Percentiles rank a stretch among this genome's conserved stretches.
Conservation (phyloP, 2,113 vertebrate genomes). For the Alouatta palliata region DNA sequence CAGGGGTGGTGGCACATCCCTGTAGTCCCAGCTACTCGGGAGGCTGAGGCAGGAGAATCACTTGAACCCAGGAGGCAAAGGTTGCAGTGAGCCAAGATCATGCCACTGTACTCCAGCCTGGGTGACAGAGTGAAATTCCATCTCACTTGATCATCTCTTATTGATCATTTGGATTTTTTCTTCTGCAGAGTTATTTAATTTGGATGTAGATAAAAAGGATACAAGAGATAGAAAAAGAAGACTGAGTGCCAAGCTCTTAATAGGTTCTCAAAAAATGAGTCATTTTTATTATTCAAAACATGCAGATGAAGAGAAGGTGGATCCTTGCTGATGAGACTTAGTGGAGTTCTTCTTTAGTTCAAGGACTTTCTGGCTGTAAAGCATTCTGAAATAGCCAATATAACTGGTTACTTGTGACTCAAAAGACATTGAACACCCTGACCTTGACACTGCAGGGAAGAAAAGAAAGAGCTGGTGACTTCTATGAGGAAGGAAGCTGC, state of each 20-base stretch:
- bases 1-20: rapidly evolving
- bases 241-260: neutral
- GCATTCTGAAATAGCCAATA: neutral
- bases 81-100: neutral
- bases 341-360: neutral
- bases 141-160: neutral
- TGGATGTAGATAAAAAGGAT: neutral
- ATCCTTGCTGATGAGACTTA: neutral
- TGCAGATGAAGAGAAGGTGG: neutral
- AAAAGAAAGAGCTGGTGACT: neutral
- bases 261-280: neutral
- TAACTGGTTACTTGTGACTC: neutral
- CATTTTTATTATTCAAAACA: neutral
- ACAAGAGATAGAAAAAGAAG: neutral
- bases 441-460: neutral
- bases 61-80: neutral
- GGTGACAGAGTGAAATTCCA: neutral
- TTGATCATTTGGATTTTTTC: neutral
- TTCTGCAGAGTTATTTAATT: neutral
- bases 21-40: neutral
- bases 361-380: neutral
- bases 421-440: neutral
- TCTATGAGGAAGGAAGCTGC: neutral
- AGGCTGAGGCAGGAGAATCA: neutral
- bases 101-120: neutral